Evolutionary conservation across 2,888 invertebrate genomes (phyloP), one percentile per base, ranked within the genome.

Genomic region (Drepana falcataria): DNA sequence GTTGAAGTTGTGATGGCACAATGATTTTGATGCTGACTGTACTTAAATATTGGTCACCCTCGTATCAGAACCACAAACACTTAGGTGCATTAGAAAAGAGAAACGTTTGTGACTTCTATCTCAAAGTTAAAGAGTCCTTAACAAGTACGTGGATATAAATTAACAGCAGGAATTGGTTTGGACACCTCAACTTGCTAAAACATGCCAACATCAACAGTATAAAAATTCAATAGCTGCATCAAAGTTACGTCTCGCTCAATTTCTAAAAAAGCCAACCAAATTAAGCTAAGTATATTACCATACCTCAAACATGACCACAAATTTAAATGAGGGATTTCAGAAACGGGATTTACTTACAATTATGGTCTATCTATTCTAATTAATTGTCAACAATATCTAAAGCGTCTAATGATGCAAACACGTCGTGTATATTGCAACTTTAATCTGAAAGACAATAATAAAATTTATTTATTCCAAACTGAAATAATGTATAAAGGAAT

Each of bases 361-460:
- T 74, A 69, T 65, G 62, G 61, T 73, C 71, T 75, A 61, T 73
- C 71, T 75, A 76, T 59, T 62, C 73, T 77, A 75, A 73, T 66
- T 73, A 66, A 73, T 67, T 74, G 69, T 70, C 71, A 79, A 78
- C 75, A 74, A 78, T 75, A 72, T 73, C 72, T 73, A 76, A 73
- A 73, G 68, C 73, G 67, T 75, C 66, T 74, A 75, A 73, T 69
- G 73, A 76, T 69, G 71, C 65, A 74, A 64, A 65, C 66, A 70
- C 64, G 63, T 67, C 64, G 59, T 63, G 63, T 55, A 55, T 48
- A 57, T 63, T 57, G 53, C 53, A 57, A 56, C 57, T 59, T 59
- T 52, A 67, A 69, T 64, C 62, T 60, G 58, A 59, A 54, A 49
- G 53, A 59, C 55, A 56, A 53, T 51, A 53, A 44, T 48, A 53